Evolutionary conservation across 2,113 vertebrate genomes (phyloP), one percentile per base, ranked within the genome.

Genomic region (Lampris megalopsis): DNA sequence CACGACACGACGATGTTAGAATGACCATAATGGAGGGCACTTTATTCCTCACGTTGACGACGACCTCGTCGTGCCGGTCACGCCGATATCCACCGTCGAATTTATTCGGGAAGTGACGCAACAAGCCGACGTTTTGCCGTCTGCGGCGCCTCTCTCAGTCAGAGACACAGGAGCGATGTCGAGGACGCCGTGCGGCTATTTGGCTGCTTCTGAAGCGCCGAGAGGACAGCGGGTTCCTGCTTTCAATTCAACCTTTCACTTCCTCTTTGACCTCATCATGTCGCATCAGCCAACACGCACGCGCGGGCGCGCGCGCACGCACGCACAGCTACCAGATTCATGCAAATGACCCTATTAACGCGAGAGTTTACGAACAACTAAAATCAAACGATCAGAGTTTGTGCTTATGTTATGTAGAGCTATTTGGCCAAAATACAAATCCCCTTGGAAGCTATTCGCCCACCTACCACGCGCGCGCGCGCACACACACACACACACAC

Each of bases 161-260:
- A 24, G 24, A 24, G 24, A 24, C 24, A 24, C 24, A 24, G n/a
- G 24, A 24, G 24, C 24, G 24, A 24, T 24, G 24, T 24, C 36
- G 7, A 35, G 54, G 54, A 35, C 54, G 9, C 24, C n/a, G n/a
- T 24, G 24, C 42, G 36, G 37, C 10, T 45, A 41, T 76, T 72
- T 73, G 49, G 35, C 36, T 37, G 10, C 36, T 5, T 6, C 43
- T 38, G 11, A 9, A 42, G 70, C 4, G 3, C 24, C 11, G 38
- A 42, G 9, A 62, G 2, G 9, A 62, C 2, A 62, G 1, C 42
- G 38, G 40, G 73, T 70, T 75, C 73, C 70, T 84, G 6, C 70
- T 89, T 84, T 86, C 79, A 86, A 79, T 91, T 91, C 86, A 85
- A 8, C 82, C 52, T 10, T 54, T 5, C 50, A 56, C 65, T 68